phyloP scores from a whole-genome alignment of 2,797 vertebrate genomes.

The Chelon labrosus region DNA sequence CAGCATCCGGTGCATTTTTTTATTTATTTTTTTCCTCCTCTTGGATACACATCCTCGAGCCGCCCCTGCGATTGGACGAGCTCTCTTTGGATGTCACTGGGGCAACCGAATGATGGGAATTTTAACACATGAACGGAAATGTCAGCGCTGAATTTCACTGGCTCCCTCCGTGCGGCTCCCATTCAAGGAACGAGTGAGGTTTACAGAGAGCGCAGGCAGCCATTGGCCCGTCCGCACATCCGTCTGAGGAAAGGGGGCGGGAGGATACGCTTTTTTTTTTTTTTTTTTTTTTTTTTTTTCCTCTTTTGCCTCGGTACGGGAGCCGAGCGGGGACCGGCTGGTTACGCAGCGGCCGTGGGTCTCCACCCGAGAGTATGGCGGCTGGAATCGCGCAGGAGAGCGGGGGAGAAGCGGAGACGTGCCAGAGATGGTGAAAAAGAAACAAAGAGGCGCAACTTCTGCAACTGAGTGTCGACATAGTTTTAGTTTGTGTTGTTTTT shows the following conservation, averaged over 20 bases:
- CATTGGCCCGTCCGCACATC: conserved; percentile 75
- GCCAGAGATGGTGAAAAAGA: conserved; percentile 70
- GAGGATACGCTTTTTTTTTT: conserved; percentile 43
- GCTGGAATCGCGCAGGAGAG: conserved; percentile 70
- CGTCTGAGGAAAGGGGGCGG: conserved; percentile 46
- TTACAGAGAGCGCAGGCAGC: conserved; percentile 20
- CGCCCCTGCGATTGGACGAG: conserved; percentile 72
- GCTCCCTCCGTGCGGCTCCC: conserved; percentile 49
- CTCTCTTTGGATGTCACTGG: conserved; percentile 73
- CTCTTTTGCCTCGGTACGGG: conserved; percentile 76
- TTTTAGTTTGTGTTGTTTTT: conserved; percentile 22
- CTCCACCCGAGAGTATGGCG: conserved; percentile 89
- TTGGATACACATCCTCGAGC: conserved; percentile 75
- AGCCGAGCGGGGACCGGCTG: conserved; percentile 83
- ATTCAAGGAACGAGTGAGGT: conserved; percentile 60
- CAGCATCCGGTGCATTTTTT: conserved; percentile 77
- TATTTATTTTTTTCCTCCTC: conserved; percentile 52
- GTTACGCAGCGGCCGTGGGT: conserved; percentile 81
- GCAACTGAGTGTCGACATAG: conserved; percentile 14
- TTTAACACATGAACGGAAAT: conserved; percentile 82
- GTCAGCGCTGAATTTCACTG: conserved; percentile 60
- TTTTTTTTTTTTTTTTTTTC: neutral
- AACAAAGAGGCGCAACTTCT: conserved; percentile 68
- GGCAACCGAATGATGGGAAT: conserved; percentile 80
- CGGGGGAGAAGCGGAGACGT: conserved; percentile 66